Evolutionary conservation across 2,888 invertebrate genomes (phyloP), one percentile per base, ranked within the genome.

Genomic region (Tipula confusa): DNA sequence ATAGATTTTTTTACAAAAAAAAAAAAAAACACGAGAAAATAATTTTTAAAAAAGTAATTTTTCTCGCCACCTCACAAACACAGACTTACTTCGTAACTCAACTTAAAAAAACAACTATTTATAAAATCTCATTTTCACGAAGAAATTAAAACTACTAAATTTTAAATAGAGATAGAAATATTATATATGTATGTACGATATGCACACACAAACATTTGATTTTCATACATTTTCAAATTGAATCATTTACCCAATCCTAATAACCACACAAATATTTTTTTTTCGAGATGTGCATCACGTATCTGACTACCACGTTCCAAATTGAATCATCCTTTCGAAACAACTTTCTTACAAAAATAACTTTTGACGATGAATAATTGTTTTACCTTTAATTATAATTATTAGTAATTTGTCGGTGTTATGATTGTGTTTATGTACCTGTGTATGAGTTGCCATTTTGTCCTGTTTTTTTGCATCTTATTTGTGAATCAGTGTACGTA

Each of bases 301-400:
- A 64, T 64, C 24, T 64, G n/a, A 11, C 64, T 18, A 64, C 64
- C 64, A 64, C 64, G 64, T 64, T 24, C 24, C 9, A 64, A 64
- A 64, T 24, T 64, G 64, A 64, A 64, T 64, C 64, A 64, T 64
- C 24, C 64, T 24, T 9, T 64, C 24, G 64, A 64, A 64, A 9
- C 24, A 64, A 64, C 1, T 64, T 64, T 64, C n/a, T 9, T 18
- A 64, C 64, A 24, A 64, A 64, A 64, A 64, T 64, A 64, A 64
- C 64, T 64, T 64, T 64, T 24, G n/a, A n/a, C 24, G 64, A 18
- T 64, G 64, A 64, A 64, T 64, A 64, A 64, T 64, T 64, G 24
- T 64, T 64, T 24, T 64, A 64, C 64, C 64, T 64, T 64, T 24
- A 64, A 64, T 64, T 64, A 64, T 64, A 64, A 64, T 64, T 64